Evolutionary conservation across 1,140 invertebrate species (phyloP).

Genomic region (Caerostris darwini): DNA sequence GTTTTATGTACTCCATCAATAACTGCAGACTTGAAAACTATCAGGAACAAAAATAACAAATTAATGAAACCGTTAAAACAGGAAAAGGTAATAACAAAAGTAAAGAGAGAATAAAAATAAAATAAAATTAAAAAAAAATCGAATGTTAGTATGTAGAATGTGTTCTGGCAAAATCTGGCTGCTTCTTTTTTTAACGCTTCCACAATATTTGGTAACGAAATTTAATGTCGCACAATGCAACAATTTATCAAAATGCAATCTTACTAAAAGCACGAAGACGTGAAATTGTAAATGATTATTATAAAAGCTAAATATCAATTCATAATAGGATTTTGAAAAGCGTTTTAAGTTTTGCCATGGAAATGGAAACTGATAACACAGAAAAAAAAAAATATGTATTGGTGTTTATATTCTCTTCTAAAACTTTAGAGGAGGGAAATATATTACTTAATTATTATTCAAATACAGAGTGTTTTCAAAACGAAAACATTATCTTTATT

Average conservation of each 20-base stretch:
- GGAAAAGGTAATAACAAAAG: background rate
- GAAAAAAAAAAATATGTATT: background rate
- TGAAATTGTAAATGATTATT: constrained; percentile 53
- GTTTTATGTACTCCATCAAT: constrained; percentile 75
- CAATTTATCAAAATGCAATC: constrained; percentile 76
- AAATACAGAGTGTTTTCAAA: background rate
- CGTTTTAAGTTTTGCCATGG: constrained; percentile 33
- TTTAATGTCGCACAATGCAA: constrained; percentile 72
- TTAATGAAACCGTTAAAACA: constrained; percentile 69
- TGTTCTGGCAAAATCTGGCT: constrained; percentile 49
- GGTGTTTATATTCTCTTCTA: background rate
- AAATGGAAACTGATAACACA: background rate
- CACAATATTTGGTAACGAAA: constrained; percentile 71
- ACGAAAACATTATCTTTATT: constrained; percentile 74
- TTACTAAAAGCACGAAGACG: constrained; percentile 73
- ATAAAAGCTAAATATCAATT: constrained; percentile 75
- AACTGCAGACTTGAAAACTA: constrained; percentile 62
- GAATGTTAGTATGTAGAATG: background rate
- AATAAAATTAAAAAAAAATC: constrained; percentile 3
- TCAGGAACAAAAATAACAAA: constrained; percentile 69
- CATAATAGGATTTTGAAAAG: constrained; percentile 71
- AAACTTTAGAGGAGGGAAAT: constrained; percentile 26
- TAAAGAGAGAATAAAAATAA: background rate
- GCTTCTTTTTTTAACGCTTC: constrained; percentile 44
- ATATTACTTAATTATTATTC: constrained; percentile 71